phyloP scores from a whole-genome alignment of 2,888 invertebrate genomes.

The Limnephilus marmoratus region DNA sequence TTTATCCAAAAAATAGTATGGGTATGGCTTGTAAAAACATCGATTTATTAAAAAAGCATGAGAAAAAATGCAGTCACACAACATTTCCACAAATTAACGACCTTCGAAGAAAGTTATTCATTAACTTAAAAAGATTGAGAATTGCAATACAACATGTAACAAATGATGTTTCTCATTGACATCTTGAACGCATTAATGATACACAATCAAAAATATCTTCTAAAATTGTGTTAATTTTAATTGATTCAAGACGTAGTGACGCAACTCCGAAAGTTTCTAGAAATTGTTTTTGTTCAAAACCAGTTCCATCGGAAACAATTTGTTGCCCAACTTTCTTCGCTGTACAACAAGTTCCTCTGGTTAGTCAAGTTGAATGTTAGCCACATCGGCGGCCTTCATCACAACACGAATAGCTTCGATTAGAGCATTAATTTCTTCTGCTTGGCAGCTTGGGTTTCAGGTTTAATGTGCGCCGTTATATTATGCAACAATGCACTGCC shows the following conservation, averaged over 20 bases:
- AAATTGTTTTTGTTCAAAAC: background rate
- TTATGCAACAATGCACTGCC: conserved; percentile 13
- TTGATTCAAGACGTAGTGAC: background rate
- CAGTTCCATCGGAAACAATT: background rate
- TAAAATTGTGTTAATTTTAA: background rate
- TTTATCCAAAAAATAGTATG: background rate
- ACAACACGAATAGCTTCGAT: conserved; percentile 1
- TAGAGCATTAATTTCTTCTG: background rate
- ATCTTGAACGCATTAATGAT: background rate
- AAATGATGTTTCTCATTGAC: background rate
- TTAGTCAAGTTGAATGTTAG: conserved; percentile 44
- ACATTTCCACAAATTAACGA: background rate
- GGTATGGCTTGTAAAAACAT: background rate
- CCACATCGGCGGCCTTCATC: background rate
- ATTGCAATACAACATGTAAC: background rate
- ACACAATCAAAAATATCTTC: background rate
- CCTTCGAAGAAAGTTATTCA: background rate
- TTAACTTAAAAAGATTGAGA: background rate
- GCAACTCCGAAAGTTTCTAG: background rate
- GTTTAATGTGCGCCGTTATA: conserved; percentile 3
- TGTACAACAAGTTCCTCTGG: background rate
- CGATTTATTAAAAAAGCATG: background rate
- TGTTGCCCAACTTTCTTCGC: conserved; percentile 16
- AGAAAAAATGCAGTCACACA: background rate
- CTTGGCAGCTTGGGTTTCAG: background rate